These are phyloP conservation scores for Drosophila oshimai DNA, from an alignment of 1,140 invertebrate species.

Conservation along the genomic window DNA sequence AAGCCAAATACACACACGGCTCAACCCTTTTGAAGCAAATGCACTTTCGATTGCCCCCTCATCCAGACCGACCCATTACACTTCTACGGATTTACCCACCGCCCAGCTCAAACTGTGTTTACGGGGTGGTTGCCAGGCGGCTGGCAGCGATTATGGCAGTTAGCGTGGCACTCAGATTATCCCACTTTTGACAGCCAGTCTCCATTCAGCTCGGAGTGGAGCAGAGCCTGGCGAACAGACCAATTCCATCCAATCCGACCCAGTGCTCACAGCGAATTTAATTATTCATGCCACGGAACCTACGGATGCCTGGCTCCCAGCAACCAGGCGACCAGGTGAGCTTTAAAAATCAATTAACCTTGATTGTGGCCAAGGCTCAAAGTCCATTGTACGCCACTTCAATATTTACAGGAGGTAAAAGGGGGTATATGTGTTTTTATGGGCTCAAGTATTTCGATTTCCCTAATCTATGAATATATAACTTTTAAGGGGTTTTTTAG, in stretches of 20 bases:
- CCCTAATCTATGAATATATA: neutral
- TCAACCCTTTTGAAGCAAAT: slow-evolving; percentile 34
- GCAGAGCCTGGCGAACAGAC: neutral
- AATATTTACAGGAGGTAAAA: slow-evolving; percentile 1
- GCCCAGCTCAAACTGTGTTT: slow-evolving; percentile 36
- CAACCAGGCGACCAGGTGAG: slow-evolving; percentile 19
- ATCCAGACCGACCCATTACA: slow-evolving; percentile 3
- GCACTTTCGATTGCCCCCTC: slow-evolving; percentile 65
- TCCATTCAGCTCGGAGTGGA: neutral
- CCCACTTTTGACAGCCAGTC: slow-evolving; percentile 61
- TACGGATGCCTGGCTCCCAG: slow-evolving; percentile 5
- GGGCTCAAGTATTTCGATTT: neutral
- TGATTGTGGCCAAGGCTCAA: slow-evolving; percentile 65
- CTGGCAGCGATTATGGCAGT: slow-evolving; percentile 73
- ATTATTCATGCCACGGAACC: slow-evolving; percentile 63
- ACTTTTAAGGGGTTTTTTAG: neutral
- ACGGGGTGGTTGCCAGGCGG: slow-evolving; percentile 20
- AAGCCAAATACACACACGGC: neutral
- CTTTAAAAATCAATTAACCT: slow-evolving; percentile 82
- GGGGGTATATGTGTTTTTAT: neutral
- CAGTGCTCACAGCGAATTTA: slow-evolving; percentile 47
- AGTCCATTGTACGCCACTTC: slow-evolving; percentile 20
- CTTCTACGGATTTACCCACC: neutral
- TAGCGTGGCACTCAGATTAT: slow-evolving; percentile 70
- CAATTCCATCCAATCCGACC: slow-evolving; percentile 25